phyloP scores from a whole-genome alignment of 2,888 invertebrate species.

The Netelia fuscicornis region DNA sequence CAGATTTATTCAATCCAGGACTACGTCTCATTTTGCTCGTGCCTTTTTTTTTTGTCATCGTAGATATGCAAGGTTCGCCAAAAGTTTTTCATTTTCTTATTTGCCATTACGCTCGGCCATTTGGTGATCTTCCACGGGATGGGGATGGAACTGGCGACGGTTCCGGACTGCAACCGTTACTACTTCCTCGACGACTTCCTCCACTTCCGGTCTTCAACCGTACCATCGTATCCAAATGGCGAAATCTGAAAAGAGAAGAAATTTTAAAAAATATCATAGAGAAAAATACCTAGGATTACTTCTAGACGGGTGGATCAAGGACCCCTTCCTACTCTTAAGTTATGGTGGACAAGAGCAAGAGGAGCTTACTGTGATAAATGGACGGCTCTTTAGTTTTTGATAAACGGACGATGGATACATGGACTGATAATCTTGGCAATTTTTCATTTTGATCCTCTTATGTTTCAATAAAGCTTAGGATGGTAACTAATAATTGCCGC shows the following conservation, averaged over 20 bases:
- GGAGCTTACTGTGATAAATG: not conserved
- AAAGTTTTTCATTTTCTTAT: conserved; percentile 41
- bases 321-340: not conserved
- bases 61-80: conserved; percentile 60
- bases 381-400: not conserved
- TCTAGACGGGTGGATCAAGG: too few species aligned
- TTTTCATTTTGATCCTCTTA: conserved; percentile 14
- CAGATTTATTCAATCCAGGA: too few species aligned
- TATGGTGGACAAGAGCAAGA: not conserved
- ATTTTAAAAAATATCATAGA: too few species aligned
- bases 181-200: conserved; percentile 86
- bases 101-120: conserved; percentile 77
- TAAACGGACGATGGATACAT: not conserved
- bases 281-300: too few species aligned
- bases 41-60: conserved; percentile 24
- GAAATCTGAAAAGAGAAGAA: conserved; percentile 87
- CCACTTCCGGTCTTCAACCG: conserved; percentile 88
- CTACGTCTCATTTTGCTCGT: not conserved
- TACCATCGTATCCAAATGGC: conserved; percentile 94
- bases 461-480: too few species aligned
- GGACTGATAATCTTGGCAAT: conserved; percentile 5
- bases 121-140: conserved; percentile 80
- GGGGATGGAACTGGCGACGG: conserved; percentile 88
- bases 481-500: too few species aligned
- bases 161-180: conserved; percentile 88